Evolutionary conservation across 1,140 invertebrate species (phyloP), one percentile per base, ranked within the genome.

Genomic region (Eulimnadia texana): DNA sequence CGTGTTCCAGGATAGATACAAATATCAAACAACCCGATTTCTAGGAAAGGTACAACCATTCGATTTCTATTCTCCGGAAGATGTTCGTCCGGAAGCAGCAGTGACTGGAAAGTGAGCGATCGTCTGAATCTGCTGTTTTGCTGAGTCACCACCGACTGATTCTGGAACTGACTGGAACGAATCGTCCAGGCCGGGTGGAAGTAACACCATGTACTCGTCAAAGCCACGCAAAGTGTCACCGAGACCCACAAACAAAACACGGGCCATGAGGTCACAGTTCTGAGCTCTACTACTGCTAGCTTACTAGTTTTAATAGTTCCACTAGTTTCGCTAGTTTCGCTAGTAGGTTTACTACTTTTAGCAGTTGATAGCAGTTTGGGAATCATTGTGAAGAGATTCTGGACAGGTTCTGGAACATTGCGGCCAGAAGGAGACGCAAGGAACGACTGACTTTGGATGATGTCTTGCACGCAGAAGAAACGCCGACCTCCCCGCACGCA

Each of bases 141-240:
- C 1, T 52, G 20, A 24, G 52, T 0, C 52, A 10, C 28, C 52
- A 23, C 24, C n/a, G 54, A n/a, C 27, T 13, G 22, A 25, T n/a
- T 24, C n/a, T 33, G 27, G 55, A 57, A 22, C n/a, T 57, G 27
- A 33, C 27, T 29, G 16, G 55, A 57, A n/a, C 55, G 55, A 3
- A 57, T 27, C 2, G 55, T 57, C 55, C 55, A 57, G 3, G 55
- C 55, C 55, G 55, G 28, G 20, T 57, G 55, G 11, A 33, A 57
- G 29, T 57, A 57, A 27, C 27, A 57, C 55, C 55, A 57, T 20
- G 27, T 29, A 33, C 55, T 29, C 27, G 29, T 23, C 11, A 57
- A 33, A 3, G 55, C 55, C 3, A 57, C 55, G 20, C 22, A 16
- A 57, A 57, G 22, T 6, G 55, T 29, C n/a, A 57, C 25, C 20